Conservation (phyloP, 1,140 invertebrate species). For the Carcinoscorpius rotundicauda region DNA sequence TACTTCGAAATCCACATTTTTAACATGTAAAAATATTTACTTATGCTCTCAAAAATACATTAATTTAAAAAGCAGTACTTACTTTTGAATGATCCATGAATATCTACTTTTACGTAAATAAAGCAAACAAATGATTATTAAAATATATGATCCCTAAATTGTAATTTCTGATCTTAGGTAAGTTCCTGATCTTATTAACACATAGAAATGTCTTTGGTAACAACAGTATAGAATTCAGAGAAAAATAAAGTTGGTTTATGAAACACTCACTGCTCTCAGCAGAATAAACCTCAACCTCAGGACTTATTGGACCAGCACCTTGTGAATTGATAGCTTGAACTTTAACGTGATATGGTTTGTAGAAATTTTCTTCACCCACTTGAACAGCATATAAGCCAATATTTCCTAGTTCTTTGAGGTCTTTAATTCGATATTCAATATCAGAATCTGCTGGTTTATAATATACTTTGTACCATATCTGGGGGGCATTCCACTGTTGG, state of each 20-base stretch:
- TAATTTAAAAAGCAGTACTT: no score
- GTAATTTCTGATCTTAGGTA: not conserved
- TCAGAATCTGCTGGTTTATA: constrained; percentile 53
- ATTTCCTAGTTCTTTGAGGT: constrained; percentile 60
- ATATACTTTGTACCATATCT: constrained; percentile 80
- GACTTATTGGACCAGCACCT: constrained; percentile 69
- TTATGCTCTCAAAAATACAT: no score
- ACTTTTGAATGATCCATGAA: no score
- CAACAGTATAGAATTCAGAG: no score
- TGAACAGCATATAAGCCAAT: constrained; percentile 48
- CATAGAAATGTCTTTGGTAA: not conserved
- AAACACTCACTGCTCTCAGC: constrained; percentile 61
- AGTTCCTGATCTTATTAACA: not conserved
- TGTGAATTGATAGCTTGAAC: constrained; percentile 65
- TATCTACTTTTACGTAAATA: no score
- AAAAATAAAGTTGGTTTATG: not conserved
- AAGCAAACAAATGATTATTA: not conserved
- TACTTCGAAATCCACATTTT: no score
- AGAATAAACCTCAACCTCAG: constrained; percentile 62
- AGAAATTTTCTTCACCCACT: constrained; percentile 68
- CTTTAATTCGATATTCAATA: constrained; percentile 50
- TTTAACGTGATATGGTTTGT: constrained; percentile 78
- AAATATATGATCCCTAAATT: not conserved
- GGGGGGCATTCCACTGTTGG: constrained; percentile 72
- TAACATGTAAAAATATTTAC: no score